Conservation (phyloP, 2,888 invertebrate genomes). For the Eulithis prunata region DNA sequence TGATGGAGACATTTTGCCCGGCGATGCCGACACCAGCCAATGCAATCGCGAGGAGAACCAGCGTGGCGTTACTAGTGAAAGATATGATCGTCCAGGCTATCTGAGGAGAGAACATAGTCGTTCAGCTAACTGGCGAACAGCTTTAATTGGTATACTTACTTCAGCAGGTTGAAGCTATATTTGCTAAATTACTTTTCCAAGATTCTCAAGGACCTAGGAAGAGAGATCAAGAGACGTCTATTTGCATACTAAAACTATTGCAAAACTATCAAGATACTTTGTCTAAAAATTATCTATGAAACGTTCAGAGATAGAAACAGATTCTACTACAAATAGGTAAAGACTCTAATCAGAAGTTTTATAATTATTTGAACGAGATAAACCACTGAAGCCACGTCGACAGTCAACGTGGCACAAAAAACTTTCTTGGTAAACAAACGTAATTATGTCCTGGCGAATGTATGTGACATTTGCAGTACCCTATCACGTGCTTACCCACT, state of each 20-base stretch:
- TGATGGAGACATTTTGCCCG: conserved; percentile 68
- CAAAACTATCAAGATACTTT: no score
- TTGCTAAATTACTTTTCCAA: no score
- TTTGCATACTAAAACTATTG: no score
- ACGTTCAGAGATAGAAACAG: background rate
- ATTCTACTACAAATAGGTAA: background rate
- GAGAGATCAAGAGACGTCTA: no score
- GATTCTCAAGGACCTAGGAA: no score
- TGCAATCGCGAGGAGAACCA: conserved; percentile 58
- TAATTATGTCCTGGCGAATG: no score
- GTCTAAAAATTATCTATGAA: no score
- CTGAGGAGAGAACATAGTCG: conserved; percentile 44
- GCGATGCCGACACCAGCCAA: conserved; percentile 68
- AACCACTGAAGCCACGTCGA: background rate
- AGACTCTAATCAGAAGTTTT: background rate
- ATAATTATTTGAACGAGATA: conserved; percentile 1
- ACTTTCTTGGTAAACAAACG: background rate
- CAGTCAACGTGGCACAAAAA: background rate
- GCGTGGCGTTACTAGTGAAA: conserved; percentile 53
- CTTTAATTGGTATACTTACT: no score
- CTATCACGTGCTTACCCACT: no score
- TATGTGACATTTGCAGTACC: no score
- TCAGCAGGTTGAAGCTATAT: no score
- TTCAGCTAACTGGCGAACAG: no score
- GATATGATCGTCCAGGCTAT: conserved; percentile 68